phyloP scores from a whole-genome alignment of 2,888 invertebrate species.

The Thymelicus acteon region DNA sequence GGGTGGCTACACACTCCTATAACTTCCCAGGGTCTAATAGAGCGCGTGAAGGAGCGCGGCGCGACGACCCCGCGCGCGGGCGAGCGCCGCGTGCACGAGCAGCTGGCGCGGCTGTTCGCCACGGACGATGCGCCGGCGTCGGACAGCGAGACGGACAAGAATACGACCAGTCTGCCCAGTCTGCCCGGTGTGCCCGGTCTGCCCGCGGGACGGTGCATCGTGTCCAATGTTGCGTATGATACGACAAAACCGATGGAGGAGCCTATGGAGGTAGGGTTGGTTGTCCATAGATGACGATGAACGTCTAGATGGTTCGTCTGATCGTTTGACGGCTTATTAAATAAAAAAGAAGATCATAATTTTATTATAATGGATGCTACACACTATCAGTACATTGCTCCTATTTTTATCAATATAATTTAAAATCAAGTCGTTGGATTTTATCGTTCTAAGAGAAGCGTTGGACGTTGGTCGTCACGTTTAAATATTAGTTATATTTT shows the following conservation, averaged over 20 bases:
- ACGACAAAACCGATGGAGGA: conserved; percentile 49
- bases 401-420: too few species aligned
- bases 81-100: conserved; percentile 90
- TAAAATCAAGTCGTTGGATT: too few species aligned
- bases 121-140: conserved; percentile 33
- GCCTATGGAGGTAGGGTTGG: conserved; percentile 63
- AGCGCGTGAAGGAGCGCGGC: conserved; percentile 90
- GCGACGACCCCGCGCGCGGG: conserved; percentile 85
- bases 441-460: too few species aligned
- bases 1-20: too few species aligned
- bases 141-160: conserved; percentile 41
- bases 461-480: too few species aligned
- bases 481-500: too few species aligned
- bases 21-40: conserved; percentile 86
- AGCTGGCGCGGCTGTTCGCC: conserved; percentile 82
- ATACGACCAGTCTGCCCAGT: conserved; percentile 36
- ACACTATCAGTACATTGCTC: too few species aligned
- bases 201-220: conserved; percentile 43
- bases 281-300: too few species aligned
- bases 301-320: too few species aligned
- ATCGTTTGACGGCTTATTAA: too few species aligned
- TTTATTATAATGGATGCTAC: too few species aligned
- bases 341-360: too few species aligned
- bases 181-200: conserved; percentile 39
- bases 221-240: conserved; percentile 49